Evolutionary conservation across 2,888 invertebrate genomes (phyloP), one percentile per base, ranked within the genome.

Genomic region (Acronicta alni): DNA sequence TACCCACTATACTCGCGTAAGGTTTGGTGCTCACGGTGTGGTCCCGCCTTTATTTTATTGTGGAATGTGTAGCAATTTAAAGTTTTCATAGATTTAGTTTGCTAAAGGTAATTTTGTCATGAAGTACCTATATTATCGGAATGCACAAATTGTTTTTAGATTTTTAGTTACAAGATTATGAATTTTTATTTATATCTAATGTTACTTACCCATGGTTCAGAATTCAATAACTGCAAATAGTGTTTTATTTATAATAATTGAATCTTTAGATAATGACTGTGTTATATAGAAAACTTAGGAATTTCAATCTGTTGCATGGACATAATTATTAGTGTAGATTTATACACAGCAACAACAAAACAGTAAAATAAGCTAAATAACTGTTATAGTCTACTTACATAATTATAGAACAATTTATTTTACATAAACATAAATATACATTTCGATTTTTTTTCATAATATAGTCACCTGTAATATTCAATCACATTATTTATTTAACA

Each of bases 71-170:
- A 55, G 45, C 42, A 62, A 54, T 59, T 20, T 26, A 42, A 57
- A 52, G 32, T 26, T 58, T 53, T 63, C 58, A 54, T 75, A 75
- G 55, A 26, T 57, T 62, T 63, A 72, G 48, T 62, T 59, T 23
- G 43, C 41, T 47, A 66, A 12, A 53, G 77, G 67, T 63, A 70
- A 70, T 67, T 66, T 69, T 63, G 41, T 65, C 51, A 55, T 66
- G 41, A 48, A 64, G 52, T 76, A 66, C 32, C 53, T 60, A 54
- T 30, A 42, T 35, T 9, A 43, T 45, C 42, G 23, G 46, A 67
- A 57, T 49, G 74, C 74, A 73, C 74, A 75, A 73, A 67, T 67
- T 47, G 44, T 62, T 75, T 67, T 14, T 69, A 69, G 60, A 55
- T 58, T 26, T 58, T 72, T 63, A 69, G 54, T 58, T 64, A 56